phyloP scores from a whole-genome alignment of 2,797 vertebrate species.

The Enteromius unitaeniatus region DNA sequence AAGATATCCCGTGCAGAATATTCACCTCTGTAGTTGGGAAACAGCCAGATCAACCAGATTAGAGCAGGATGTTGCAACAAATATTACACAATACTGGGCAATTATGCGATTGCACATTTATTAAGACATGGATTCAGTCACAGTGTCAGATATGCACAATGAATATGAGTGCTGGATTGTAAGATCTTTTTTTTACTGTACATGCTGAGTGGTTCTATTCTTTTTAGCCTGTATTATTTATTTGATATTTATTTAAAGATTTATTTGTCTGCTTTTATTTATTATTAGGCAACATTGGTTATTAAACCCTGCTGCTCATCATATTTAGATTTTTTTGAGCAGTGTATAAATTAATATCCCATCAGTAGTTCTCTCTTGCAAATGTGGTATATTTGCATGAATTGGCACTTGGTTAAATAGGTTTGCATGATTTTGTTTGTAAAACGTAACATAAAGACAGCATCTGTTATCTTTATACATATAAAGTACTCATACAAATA shows the following conservation, averaged over 20 bases:
- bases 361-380: not conserved
- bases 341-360: not conserved
- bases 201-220: not conserved
- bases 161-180: not conserved
- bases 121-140: slow-evolving; percentile 5
- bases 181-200: not conserved
- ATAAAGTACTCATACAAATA: not conserved
- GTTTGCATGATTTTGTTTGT: not conserved
- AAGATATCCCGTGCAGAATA: slow-evolving; percentile 52
- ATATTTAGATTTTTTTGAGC: not conserved
- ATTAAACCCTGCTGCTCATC: not conserved
- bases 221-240: not conserved
- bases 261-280: not conserved
- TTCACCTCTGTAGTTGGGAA: slow-evolving; percentile 45
- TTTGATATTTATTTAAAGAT: too few relatives aligned
- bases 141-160: not conserved
- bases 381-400: slow-evolving; percentile 6
- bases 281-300: not conserved
- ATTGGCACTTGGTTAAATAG: not conserved
- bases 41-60: slow-evolving; percentile 52
- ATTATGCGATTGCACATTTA: slow-evolving; percentile 4
- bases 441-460: not conserved
- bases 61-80: slow-evolving; percentile 20
- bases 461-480: not conserved
- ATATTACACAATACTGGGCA: slow-evolving; percentile 19